Base-by-base conservation (phyloP, 1,140 invertebrate genomes). In the Phymorhynchus buccinoides region DNA sequence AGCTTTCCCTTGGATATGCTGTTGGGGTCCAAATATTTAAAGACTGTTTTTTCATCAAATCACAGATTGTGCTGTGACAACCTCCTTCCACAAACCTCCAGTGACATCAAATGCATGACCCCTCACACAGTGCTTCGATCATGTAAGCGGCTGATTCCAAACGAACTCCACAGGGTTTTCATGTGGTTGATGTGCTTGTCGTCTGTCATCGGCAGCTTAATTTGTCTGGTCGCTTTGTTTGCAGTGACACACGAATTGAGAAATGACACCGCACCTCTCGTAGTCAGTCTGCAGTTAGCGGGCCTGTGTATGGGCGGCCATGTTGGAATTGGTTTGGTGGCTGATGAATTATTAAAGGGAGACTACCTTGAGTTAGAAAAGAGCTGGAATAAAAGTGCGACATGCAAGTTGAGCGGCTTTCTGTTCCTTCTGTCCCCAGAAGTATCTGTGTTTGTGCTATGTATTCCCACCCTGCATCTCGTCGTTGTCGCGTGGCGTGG, bases 281-380 rank as follows among this genome's bases (percentile, higher is more conserved):
- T 90, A 39, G 81, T 86, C 12, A 90, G 90, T 84, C 83, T 92
- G 18, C 84, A 86, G 37, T 14, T 89, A 12, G 87, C 90, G 37
- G 90, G 91, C 80, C 85, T 91, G n/a, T 80, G 89, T 9, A 92
- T 91, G 91, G 91, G 91, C 2, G 41, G 90, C 16, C 91, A 92
- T 80, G 68, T 92, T 62, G 66, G 88, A 1, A 89, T 92, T 18
- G 90, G 91, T 39, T 89, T 87, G 16, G 62, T 84, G 7, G 88
- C 88, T 6, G 90, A 92, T 71, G 62, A 80, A 12, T 32, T 84
- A 16, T 91, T 87, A 73, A 80, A 86, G 14, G 89, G 88, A 16
- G 42, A 39, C 18, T 92, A 92, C 81, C 80, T 87, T 9, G 86
- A 84, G 62, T 42, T 89, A 56, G 90, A 88, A 16, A 62, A 62